phyloP scores from a whole-genome alignment of 2,888 invertebrate genomes.

The Sarcophaga subvicina region DNA sequence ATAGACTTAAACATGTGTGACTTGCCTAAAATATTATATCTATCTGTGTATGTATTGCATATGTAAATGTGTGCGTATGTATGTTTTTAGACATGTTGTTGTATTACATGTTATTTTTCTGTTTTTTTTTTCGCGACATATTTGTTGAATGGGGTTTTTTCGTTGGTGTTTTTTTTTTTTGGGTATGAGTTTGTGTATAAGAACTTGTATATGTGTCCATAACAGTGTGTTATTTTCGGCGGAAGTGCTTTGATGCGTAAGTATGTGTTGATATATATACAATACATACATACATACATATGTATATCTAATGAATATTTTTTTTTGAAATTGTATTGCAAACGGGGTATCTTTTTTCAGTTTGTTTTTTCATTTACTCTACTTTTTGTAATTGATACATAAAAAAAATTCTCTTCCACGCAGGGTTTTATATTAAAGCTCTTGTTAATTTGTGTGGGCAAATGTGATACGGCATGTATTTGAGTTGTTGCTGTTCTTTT shows the following conservation, averaged over 20 bases:
- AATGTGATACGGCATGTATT: not conserved
- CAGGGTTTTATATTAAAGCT: slow-evolving; percentile 27
- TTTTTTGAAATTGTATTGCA: slow-evolving; percentile 46
- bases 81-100: slow-evolving; percentile 21
- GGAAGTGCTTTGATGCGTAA: slow-evolving; percentile 62
- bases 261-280: slow-evolving; percentile 51
- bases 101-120: slow-evolving; percentile 33
- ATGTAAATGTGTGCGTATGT: not conserved
- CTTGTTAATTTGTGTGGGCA: not conserved
- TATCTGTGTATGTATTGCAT: not conserved
- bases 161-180: slow-evolving; percentile 4
- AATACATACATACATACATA: not conserved
- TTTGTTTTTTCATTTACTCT: slow-evolving; percentile 16
- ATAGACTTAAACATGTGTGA: slow-evolving; percentile 1
- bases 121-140: slow-evolving; percentile 39
- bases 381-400: slow-evolving; percentile 46
- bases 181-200: not conserved
- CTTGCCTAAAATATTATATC: slow-evolving; percentile 20
- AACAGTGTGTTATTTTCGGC: slow-evolving; percentile 36
- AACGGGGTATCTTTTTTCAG: slow-evolving; percentile 38
- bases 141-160: slow-evolving; percentile 45
- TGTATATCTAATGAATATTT: not conserved
- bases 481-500: slow-evolving; percentile 31
- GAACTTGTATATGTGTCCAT: not conserved
- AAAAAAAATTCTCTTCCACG: slow-evolving; percentile 26